phyloP scores from a whole-genome alignment of 1,140 invertebrate species.

The Lepidostoma basale region DNA sequence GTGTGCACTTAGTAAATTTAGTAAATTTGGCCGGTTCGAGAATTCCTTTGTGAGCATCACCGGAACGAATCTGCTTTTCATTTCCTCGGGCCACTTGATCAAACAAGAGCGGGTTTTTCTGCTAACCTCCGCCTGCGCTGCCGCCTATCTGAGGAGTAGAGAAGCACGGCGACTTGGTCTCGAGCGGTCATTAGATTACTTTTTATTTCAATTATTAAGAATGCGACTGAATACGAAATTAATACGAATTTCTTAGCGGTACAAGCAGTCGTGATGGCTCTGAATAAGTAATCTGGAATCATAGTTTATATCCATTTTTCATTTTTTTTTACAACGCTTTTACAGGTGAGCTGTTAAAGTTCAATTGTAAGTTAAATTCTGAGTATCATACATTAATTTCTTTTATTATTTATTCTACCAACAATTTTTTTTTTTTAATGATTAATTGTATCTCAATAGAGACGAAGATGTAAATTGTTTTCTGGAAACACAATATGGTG shows the following conservation, averaged over 20 bases:
- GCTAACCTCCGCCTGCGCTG: neutral
- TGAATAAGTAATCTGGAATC: neutral
- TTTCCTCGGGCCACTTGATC: constrained; percentile 20
- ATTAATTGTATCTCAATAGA: too few relatives aligned
- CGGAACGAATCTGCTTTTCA: constrained; percentile 29
- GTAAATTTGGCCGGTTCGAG: neutral
- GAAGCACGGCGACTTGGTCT: neutral
- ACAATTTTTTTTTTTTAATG: too few relatives aligned
- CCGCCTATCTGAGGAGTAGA: neutral
- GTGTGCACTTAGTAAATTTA: constrained; percentile 15
- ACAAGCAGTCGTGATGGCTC: neutral
- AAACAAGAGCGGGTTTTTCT: constrained; percentile 34
- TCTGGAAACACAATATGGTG: too few relatives aligned
- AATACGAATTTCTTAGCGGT: neutral
- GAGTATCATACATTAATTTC: too few relatives aligned
- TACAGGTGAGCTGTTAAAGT: too few relatives aligned
- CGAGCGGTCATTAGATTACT: neutral
- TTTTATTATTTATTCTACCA: too few relatives aligned
- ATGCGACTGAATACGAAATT: neutral
- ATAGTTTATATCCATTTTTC: too few relatives aligned
- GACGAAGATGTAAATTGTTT: too few relatives aligned
- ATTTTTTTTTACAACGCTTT: too few relatives aligned
- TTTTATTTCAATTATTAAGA: constrained; percentile 5
- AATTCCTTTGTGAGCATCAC: constrained; percentile 39
- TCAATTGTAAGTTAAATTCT: too few relatives aligned